A percentile compares a stretch with the other conserved stretches of the same genome.
phyloP scores from a whole-genome alignment of 2,888 invertebrate species.

The Rosalia funebris region DNA sequence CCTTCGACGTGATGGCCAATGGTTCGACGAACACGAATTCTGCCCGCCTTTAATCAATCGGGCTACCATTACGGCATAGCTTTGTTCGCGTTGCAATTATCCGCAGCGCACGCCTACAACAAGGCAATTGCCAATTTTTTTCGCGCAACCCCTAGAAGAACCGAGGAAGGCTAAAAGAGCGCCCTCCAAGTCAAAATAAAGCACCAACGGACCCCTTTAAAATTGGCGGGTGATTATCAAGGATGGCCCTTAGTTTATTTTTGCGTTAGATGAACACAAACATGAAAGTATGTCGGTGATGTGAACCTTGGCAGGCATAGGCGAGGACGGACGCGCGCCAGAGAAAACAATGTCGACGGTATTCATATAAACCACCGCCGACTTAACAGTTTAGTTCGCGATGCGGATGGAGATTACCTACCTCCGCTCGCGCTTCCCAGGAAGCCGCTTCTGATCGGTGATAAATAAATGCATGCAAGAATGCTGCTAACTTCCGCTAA shows the following conservation, averaged over 20 bases:
- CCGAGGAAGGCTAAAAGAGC: conserved; percentile 47
- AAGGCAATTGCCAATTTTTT: conserved; percentile 39
- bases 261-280: conserved; percentile 56
- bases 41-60: conserved; percentile 50
- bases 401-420: conserved; percentile 31
- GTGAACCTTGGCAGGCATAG: conserved; percentile 55
- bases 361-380: conserved; percentile 52
- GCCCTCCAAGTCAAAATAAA: conserved; percentile 46
- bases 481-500: conserved; percentile 22
- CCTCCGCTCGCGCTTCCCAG: conserved; percentile 22
- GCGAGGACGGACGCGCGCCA: conserved; percentile 54
- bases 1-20: conserved; percentile 48
- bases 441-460: conserved; percentile 8
- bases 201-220: conserved; percentile 55
- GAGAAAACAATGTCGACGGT: conserved; percentile 57
- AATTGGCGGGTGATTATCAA: conserved; percentile 51
- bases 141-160: conserved; percentile 33
- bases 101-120: conserved; percentile 45
- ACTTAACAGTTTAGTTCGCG: conserved; percentile 55
- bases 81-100: conserved; percentile 31
- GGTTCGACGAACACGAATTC: conserved; percentile 19
- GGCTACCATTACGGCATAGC: conserved; percentile 41
- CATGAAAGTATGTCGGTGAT: conserved; percentile 50
- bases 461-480: not conserved
- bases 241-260: conserved; percentile 57